Percentiles rank a stretch among this genome's conserved stretches.
These are phyloP conservation scores for Kryptolebias marmoratus DNA, from an alignment of 2,113 vertebrate genomes.

Conservation along the genomic window DNA sequence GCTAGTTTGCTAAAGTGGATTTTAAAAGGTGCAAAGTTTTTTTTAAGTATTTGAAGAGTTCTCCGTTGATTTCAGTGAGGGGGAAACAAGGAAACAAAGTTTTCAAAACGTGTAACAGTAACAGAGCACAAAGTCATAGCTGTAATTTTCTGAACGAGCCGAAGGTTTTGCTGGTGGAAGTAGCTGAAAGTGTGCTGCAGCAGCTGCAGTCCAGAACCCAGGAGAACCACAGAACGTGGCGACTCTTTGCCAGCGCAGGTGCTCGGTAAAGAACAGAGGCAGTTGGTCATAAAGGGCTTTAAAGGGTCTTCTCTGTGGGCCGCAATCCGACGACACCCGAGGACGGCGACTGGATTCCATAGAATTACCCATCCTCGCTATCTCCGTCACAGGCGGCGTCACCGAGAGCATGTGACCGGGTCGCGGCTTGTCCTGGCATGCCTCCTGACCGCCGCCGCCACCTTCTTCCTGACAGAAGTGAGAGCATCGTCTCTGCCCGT, in stretches of 20 bases:
- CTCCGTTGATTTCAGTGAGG: too few relatives aligned
- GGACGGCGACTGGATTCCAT: conserved; percentile 62
- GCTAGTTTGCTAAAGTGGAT: too few relatives aligned
- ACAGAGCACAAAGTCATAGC: too few relatives aligned
- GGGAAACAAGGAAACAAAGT: too few relatives aligned
- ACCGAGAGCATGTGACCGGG: conserved; percentile 55
- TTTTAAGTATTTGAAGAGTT: too few relatives aligned
- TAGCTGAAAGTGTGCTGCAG: too few relatives aligned
- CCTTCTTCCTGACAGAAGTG: neutral
- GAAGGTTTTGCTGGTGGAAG: too few relatives aligned
- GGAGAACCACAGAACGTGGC: neutral
- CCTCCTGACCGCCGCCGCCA: conserved; percentile 41
- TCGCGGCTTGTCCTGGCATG: conserved; percentile 20
- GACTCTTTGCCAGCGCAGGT: neutral
- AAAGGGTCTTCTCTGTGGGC: conserved; percentile 1
- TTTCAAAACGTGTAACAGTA: too few relatives aligned
- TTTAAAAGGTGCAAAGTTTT: too few relatives aligned
- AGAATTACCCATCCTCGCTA: conserved; percentile 46
- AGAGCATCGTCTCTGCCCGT: conserved; percentile 7
- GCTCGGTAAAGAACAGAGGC: neutral
- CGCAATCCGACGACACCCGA: conserved; percentile 13
- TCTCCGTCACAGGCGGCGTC: conserved; percentile 39
- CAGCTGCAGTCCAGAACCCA: too few relatives aligned
- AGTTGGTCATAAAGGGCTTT: neutral
- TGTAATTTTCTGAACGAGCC: conserved; percentile 1